Evolutionary conservation across 2,113 vertebrate species (phyloP), one percentile per base, ranked within the genome.

Genomic region (Lepisosteus oculatus): DNA sequence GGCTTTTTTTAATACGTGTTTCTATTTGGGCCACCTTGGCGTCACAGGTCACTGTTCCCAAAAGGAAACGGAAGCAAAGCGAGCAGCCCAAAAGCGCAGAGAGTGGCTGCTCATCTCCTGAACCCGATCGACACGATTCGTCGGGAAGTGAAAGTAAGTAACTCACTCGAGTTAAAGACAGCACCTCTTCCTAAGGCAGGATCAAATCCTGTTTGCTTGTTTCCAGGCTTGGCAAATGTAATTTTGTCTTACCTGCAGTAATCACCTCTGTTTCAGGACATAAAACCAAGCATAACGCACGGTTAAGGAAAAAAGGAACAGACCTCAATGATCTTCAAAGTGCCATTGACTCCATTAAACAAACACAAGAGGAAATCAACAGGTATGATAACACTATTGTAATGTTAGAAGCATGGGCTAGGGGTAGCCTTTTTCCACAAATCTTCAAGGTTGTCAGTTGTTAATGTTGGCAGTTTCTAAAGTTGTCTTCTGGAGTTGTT

Each of bases 351-450:
- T 96, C 95, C 72, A 98, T 99, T 86, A 96, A 94, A 81, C 80
- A 93, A 82, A 97, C 96, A 0, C 97, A 99, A 82, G 96, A 98
- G 83, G 96, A 98, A 80, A 99, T 99, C 65, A 96, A 95, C 90
- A 97, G 95, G 97, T 99, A 44, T 4, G 9, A 17, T 43, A 8
- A 11, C 47, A 51, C 5, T 6, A 29, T 29, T 29, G 29, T 29
- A 29, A 29, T 29, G 1, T 29, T 29, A 29, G 29, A 29, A 29
- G 29, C 29, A 29, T 29, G 29, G 29, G 29, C 29, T 29, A 29
- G 29, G 29, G 29, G 29, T 29, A 29, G 29, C 29, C 1, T 29
- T 29, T 29, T 29, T 29, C 29, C 29, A 29, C 1, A 29, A 29
- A 17, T 17, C 15, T 17, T 17, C 15, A 29, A 29, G 29, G 29